Evolutionary conservation across 2,113 vertebrate species (phyloP), one percentile per base, ranked within the genome.

Genomic region (Corydoras sp.): DNA sequence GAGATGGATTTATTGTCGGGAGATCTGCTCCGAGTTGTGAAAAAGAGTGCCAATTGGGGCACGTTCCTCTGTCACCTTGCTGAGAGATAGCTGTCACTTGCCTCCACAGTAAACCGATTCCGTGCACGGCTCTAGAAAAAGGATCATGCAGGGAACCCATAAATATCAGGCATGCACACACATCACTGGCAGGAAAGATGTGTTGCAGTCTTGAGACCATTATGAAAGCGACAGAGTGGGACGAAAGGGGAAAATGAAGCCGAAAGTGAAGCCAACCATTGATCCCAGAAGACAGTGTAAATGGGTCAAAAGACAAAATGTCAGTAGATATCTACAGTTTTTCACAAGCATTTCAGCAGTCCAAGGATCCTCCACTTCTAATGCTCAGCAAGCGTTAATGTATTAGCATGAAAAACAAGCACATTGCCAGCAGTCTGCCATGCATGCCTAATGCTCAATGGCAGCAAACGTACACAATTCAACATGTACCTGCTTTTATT

Each of bases 21-120:
- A 83, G 74, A 65, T 63, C 69, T 69, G 81, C 80, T 77, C 80
- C 58, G 62, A 62, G 62, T 72, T 74, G 80, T 86, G 80, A 85
- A 81, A 87, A 83, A 77, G 84, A 84, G 81, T 66, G 84, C 69
- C 77, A 71, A 71, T 78, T 81, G 75, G 79, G 62, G 75, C 83
- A 82, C 78, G 81, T 86, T 85, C 75, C 73, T 77, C 85, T 87
- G 86, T 85, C 86, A 85, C 82, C 77, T 72, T 81, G 65, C 72
- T 85, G 85, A 87, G 85, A 83, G 80, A 87, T 87, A 78, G 82
- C 81, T 76, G 31, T 72, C 65, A 69, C 71, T 73, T 76, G 72
- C 83, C 84, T 81, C 74, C 65, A 58, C 62, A 61, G 78, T 81
- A 87, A 86, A 83, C 32, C 84, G 82, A 85, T 85, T 18, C 71